Base-by-base conservation (phyloP, 1,140 invertebrate genomes). In the Schlechtendalia chinensis region DNA sequence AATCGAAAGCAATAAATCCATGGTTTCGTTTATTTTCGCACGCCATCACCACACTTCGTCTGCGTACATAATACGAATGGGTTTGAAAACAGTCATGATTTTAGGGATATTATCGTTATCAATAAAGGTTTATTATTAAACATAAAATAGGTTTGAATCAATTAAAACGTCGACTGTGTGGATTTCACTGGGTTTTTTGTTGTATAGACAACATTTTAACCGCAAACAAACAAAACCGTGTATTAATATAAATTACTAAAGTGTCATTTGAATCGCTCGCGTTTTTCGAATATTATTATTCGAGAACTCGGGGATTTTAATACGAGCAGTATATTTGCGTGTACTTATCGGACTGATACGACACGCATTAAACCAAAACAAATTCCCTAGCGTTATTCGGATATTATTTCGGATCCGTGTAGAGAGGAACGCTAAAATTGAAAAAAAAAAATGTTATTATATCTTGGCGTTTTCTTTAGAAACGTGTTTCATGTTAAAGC, bases 121-220 rank as follows among this genome's bases (percentile, higher is more conserved):
- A 59, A 27, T 17, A 59, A 61, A 29, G 27, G 29, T 61, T 19
- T 8, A 17, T 61, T 29, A 2, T 19, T 8, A 5, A 29, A 61
- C 59, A 1, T 17, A 3, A 61, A 22, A 67, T 19, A 12, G 19
- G 16, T 61, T 61, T 11, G 39, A 67, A 67, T 67, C 39, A 67
- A 67, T 67, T 67, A 67, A 65, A 67, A 67, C 12, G 11, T 12
- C 10, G 63, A 67, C n/a, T 39, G 19, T 39, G 1, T 67, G 59
- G 11, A n/a, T 61, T 67, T 39, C n/a, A 22, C 12, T 45, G 14
- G n/a, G 0, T 22, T 67, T 22, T n/a, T n/a, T n/a, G n/a, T n/a
- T 67, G 12, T 39, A 39, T 39, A 39, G 32, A 4, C 4, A 67
- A 22, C n/a, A 12, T 65, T 65, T 65, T 65, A n/a, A 39, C n/a